Evolutionary conservation across 1,140 invertebrate genomes (phyloP).

Genomic region (Andrena cerasifolii): DNA sequence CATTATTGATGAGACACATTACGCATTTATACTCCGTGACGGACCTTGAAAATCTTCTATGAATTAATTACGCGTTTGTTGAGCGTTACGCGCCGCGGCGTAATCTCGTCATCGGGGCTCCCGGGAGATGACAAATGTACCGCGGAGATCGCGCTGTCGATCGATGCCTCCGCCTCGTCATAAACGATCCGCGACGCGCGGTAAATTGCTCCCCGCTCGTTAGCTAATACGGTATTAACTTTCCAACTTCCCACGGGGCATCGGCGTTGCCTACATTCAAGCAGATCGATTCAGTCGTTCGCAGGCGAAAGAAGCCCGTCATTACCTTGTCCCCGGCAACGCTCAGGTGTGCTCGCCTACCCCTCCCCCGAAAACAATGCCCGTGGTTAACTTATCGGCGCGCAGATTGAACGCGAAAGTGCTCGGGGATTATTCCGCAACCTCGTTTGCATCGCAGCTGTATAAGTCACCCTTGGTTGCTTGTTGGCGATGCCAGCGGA

Average conservation of each 20-base stretch:
- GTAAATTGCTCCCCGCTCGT: constrained; percentile 33
- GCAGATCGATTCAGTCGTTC: no score
- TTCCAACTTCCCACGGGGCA: constrained; percentile 24
- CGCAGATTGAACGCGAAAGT: neutral
- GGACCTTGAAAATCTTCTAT: constrained; percentile 45
- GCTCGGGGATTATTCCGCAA: neutral
- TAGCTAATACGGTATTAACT: constrained; percentile 45
- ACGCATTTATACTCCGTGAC: constrained; percentile 44
- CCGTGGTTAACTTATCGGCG: neutral
- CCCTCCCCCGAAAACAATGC: neutral
- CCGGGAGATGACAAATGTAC: constrained; percentile 38
- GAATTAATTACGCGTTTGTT: constrained; percentile 44
- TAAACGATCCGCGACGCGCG: neutral
- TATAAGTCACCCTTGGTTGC: neutral
- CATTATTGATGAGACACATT: constrained; percentile 50
- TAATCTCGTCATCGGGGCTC: constrained; percentile 16
- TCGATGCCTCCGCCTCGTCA: constrained; percentile 11
- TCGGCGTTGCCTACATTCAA: no score
- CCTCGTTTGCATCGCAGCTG: neutral
- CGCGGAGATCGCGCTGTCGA: constrained; percentile 18
- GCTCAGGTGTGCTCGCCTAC: neutral
- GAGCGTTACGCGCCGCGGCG: constrained; percentile 11
- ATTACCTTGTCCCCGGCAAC: constrained; percentile 18
- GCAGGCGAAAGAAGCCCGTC: neutral
- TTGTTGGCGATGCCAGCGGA: no score